Conservation (phyloP, 2,113 vertebrate species). For the Oreochromis aureus region DNA sequence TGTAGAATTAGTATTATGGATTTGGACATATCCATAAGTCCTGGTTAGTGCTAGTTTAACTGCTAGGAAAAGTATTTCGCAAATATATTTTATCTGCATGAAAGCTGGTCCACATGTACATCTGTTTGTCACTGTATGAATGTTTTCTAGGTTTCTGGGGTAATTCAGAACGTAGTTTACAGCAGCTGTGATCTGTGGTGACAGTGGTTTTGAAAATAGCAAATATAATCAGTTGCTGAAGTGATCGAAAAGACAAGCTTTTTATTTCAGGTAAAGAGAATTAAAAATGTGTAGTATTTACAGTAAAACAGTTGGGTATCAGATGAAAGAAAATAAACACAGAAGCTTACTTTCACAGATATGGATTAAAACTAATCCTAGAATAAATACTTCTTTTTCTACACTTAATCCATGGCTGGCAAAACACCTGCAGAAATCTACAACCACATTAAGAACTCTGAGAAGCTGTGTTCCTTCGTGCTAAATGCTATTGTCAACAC, state of each 20-base stretch:
- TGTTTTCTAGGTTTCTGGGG: not conserved
- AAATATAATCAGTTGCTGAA: not conserved
- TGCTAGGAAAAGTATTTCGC: not conserved
- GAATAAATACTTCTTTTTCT: not conserved
- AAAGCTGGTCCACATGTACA: not conserved
- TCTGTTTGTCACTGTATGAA: not conserved
- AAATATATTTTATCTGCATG: not conserved
- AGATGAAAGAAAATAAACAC: not conserved
- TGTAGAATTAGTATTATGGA: not conserved
- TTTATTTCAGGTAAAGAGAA: not conserved
- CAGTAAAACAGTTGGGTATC: not conserved
- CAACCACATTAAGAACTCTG: not conserved
- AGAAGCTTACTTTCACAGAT: not conserved
- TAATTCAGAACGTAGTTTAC: not conserved
- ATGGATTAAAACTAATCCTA: not conserved
- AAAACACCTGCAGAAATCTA: not conserved
- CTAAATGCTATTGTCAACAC: not conserved
- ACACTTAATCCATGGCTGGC: not conserved
- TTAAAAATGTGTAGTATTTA: not conserved
- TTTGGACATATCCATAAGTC: not conserved
- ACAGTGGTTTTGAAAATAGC: not conserved
- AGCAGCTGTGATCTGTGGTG: not conserved
- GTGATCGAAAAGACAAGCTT: not conserved
- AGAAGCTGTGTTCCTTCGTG: not conserved
- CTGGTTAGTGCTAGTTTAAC: not conserved